Conservation (phyloP, 2,888 invertebrate genomes). For the Rosalia funebris region DNA sequence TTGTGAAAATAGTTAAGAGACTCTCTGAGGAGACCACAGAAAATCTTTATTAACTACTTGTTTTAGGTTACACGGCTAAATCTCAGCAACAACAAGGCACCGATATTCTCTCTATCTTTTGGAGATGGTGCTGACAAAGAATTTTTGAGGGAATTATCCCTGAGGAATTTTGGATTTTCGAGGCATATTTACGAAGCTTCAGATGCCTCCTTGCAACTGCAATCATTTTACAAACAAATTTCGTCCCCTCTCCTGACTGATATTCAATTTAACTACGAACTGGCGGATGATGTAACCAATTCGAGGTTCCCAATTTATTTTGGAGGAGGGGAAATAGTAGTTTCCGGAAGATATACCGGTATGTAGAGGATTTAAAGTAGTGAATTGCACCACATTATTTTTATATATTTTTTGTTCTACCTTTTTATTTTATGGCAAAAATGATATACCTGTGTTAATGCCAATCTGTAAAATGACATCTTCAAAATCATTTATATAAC, state of each 20-base stretch:
- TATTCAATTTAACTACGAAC: conserved; percentile 71
- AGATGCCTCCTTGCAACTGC: conserved; percentile 73
- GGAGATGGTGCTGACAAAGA: conserved; percentile 73
- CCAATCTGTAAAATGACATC: no score
- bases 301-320: conserved; percentile 70
- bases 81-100: conserved; percentile 36
- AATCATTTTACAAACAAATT: conserved; percentile 73
- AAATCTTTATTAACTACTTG: no score
- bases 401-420: no score
- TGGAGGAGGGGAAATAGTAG: conserved; percentile 71
- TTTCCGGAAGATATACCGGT: conserved; percentile 65
- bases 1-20: background rate
- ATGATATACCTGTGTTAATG: no score
- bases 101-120: conserved; percentile 74
- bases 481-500: no score
- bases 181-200: conserved; percentile 75
- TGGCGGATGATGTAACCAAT: conserved; percentile 66
- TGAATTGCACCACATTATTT: no score
- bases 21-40: no score
- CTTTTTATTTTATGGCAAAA: no score
- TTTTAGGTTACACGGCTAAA: conserved; percentile 12
- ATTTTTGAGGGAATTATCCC: conserved; percentile 72
- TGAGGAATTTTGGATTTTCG: conserved; percentile 73
- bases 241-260: conserved; percentile 73
- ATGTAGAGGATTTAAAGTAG: no score